phyloP scores from a whole-genome alignment of 1,140 invertebrate genomes.

The Cephus cinctus region DNA sequence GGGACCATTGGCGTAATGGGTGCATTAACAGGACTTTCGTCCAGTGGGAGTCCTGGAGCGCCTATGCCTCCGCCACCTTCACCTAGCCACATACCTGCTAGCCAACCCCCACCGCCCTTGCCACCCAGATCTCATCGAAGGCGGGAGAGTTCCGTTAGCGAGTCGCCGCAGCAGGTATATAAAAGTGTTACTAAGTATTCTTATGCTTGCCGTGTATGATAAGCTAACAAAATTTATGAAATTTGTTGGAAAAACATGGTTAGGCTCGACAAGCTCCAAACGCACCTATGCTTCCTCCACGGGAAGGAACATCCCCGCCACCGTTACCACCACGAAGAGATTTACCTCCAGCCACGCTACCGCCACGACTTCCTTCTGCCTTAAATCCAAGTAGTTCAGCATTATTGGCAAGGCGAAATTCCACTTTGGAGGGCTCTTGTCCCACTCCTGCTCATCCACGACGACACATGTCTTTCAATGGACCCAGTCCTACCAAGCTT shows the following conservation, averaged over 20 bases:
- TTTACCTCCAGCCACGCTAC: constrained; percentile 44
- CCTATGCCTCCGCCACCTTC: constrained; percentile 52
- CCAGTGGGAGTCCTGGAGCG: constrained; percentile 53
- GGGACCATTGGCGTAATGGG: constrained; percentile 42
- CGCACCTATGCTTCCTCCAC: constrained; percentile 61
- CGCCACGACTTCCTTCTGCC: constrained; percentile 48
- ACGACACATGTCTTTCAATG: constrained; percentile 53
- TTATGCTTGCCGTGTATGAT: neutral
- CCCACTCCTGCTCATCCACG: constrained; percentile 37
- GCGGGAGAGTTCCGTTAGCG: constrained; percentile 62
- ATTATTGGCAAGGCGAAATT: constrained; percentile 51
- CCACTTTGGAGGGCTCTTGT: constrained; percentile 45
- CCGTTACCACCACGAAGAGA: constrained; percentile 62
- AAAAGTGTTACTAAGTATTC: constrained; percentile 2
- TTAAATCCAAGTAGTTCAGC: constrained; percentile 43
- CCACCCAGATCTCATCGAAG: constrained; percentile 59
- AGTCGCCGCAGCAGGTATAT: constrained; percentile 58
- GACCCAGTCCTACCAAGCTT: constrained; percentile 49
- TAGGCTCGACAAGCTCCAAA: constrained; percentile 61
- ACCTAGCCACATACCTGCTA: constrained; percentile 51
- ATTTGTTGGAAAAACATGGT: constrained; percentile 1
- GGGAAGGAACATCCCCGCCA: constrained; percentile 62
- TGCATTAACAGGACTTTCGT: constrained; percentile 32
- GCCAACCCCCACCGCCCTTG: constrained; percentile 58
- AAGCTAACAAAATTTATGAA: constrained; percentile 11